These are phyloP conservation scores for Furnarius figulus DNA, from an alignment of 2,113 vertebrate species.

Conservation along the genomic window DNA sequence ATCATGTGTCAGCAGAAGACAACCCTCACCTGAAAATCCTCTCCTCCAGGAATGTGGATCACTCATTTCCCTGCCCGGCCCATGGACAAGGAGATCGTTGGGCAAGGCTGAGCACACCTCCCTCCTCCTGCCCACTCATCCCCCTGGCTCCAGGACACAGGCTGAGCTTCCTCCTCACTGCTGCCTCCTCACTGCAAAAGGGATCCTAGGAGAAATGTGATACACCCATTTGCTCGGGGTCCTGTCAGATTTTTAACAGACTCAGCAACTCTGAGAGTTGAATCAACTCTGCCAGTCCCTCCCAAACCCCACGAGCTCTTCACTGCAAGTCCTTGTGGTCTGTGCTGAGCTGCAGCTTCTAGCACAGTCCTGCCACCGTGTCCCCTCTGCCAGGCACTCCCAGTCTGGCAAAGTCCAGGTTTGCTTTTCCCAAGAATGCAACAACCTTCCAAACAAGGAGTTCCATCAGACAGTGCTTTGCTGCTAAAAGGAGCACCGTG, in stretches of 20 bases:
- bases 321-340: not conserved
- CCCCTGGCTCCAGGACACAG: not conserved
- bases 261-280: not conserved
- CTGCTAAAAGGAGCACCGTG: not conserved
- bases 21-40: not conserved
- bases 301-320: accelerated
- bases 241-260: not conserved
- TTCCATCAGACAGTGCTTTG: not conserved
- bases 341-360: not conserved
- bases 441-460: not conserved
- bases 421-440: not conserved
- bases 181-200: too few relatives aligned
- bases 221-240: not conserved
- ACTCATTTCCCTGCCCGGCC: not conserved
- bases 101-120: not conserved
- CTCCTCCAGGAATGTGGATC: not conserved
- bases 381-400: not conserved
- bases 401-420: not conserved
- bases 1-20: not conserved
- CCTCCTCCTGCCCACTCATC: not conserved
- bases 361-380: accelerated
- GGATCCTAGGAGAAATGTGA: not conserved
- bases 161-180: not conserved
- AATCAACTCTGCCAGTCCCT: not conserved
- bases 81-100: not conserved